Evolutionary conservation across 2,797 vertebrate species (phyloP), one percentile per base, ranked within the genome.

Genomic region (Smutsia temminckii): DNA sequence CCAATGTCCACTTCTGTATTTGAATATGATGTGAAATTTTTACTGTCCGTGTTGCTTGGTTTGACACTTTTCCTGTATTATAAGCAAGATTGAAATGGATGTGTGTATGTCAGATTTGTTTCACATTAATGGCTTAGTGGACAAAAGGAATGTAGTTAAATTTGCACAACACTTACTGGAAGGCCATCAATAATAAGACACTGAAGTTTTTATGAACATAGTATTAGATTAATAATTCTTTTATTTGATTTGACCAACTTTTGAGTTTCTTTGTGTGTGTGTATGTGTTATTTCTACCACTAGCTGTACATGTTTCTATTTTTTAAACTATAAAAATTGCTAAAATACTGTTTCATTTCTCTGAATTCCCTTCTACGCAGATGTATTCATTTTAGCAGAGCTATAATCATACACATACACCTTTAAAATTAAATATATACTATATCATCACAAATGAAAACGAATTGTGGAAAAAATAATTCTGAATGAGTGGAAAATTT

Each of bases 401-500:
- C 59, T 29, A 77, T 37, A 75, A 68, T 75, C 40, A 51, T 84
- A 64, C 40, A 72, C 64, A 63, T 85, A 71, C 5, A 90, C 84
- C 71, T 94, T 84, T 78, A 71, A 53, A 66, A 27, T 55, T 63
- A 46, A 89, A 89, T 77, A 37, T 72, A 40, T 4, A 53, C 25
- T 29, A 49, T 92, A 37, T 53, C 40, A 85, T 89, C 55, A 55
- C 57, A 72, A 93, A 80, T 68, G 69, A 75, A 92, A 83, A 89
- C 32, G 42, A 92, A 72, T 53, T 85, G 72, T 77, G 64, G 63
- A 23, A 89, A 78, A 61, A 34, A 92, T 34, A 53, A 78, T 77
- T 63, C 18, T 49, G 85, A 85, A 85, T 72, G 64, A 69, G 10
- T 72, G 20, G 68, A 93, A 85, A 72, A 27, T 72, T 71, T 85